These are phyloP conservation scores for Synanthedon tipuliformis DNA, from an alignment of 2,888 invertebrate genomes.

Conservation along the genomic window DNA sequence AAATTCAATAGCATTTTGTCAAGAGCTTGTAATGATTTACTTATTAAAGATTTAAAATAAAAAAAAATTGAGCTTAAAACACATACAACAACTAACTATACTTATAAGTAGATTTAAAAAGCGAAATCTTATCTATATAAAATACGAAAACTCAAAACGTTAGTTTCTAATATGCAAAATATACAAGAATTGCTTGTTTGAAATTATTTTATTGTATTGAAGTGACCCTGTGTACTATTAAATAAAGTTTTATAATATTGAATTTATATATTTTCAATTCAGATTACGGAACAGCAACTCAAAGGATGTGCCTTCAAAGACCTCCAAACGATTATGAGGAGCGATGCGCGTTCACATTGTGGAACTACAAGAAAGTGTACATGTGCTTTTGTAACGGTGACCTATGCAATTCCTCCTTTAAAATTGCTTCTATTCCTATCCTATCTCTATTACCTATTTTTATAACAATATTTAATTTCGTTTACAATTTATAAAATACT, in stretches of 20 bases:
- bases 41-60: too few relatives aligned
- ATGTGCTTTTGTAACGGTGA: slow-evolving; percentile 95
- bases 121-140: too few relatives aligned
- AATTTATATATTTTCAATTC: slow-evolving; percentile 18
- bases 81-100: too few relatives aligned
- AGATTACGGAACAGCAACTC: slow-evolving; percentile 90
- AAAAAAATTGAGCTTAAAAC: too few relatives aligned
- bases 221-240: too few relatives aligned
- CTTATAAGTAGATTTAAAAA: too few relatives aligned
- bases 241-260: background rate
- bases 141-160: too few relatives aligned
- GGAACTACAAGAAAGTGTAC: slow-evolving; percentile 84
- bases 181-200: too few relatives aligned
- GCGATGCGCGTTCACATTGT: slow-evolving; percentile 87
- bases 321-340: slow-evolving; percentile 91
- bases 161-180: too few relatives aligned
- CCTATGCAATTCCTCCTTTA: slow-evolving; percentile 77
- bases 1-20: too few relatives aligned
- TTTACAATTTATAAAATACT: background rate
- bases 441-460: slow-evolving; percentile 22
- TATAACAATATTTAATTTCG: slow-evolving; percentile 16
- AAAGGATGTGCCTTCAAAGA: slow-evolving; percentile 87
- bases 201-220: too few relatives aligned
- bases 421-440: slow-evolving; percentile 16
- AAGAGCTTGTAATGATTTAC: too few relatives aligned